Percentiles rank a stretch among this genome's conserved stretches.
These are phyloP conservation scores for Drosophila siamana DNA, from an alignment of 2,888 invertebrate species.

Conservation along the genomic window DNA sequence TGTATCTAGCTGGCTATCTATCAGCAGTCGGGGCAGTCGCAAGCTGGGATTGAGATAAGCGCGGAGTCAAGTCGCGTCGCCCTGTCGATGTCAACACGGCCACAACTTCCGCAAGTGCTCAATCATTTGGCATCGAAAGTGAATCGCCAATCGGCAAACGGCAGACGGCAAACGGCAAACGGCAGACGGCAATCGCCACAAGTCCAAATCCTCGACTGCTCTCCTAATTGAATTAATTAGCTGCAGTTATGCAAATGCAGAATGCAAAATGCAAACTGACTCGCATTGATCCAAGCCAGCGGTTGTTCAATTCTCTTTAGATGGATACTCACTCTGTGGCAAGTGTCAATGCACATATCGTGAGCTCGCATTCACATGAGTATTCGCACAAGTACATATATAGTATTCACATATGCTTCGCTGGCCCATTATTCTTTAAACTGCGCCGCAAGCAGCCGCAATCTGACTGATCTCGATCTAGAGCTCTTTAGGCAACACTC, in stretches of 20 bases:
- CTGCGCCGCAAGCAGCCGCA: constrained; percentile 70
- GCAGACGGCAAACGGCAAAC: too few species aligned
- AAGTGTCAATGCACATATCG: constrained; percentile 66
- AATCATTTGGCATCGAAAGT: constrained; percentile 60
- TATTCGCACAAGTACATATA: constrained; percentile 30
- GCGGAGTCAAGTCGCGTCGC: constrained; percentile 1
- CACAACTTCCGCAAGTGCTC: constrained; percentile 77
- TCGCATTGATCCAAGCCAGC: constrained; percentile 39
- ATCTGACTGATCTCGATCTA: constrained; percentile 63
- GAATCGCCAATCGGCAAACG: constrained; percentile 18
- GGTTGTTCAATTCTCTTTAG: constrained; percentile 33
- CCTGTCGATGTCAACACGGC: constrained; percentile 73
- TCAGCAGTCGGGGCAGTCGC: neutral
- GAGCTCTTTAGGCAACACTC: constrained; percentile 41
- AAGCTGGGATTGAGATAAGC: constrained; percentile 53
- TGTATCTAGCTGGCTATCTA: constrained; percentile 18
- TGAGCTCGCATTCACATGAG: constrained; percentile 18
- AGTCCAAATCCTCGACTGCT: constrained; percentile 24
- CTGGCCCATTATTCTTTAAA: constrained; percentile 75
- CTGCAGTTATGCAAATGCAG: constrained; percentile 66
- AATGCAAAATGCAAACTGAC: constrained; percentile 19
- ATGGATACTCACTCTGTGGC: constrained; percentile 55
- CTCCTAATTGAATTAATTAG: constrained; percentile 78
- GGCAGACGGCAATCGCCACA: neutral
- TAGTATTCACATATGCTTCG: constrained; percentile 25